These are phyloP conservation scores for Linnaemya tessellans DNA, from an alignment of 2,888 invertebrate genomes.

Conservation along the genomic window DNA sequence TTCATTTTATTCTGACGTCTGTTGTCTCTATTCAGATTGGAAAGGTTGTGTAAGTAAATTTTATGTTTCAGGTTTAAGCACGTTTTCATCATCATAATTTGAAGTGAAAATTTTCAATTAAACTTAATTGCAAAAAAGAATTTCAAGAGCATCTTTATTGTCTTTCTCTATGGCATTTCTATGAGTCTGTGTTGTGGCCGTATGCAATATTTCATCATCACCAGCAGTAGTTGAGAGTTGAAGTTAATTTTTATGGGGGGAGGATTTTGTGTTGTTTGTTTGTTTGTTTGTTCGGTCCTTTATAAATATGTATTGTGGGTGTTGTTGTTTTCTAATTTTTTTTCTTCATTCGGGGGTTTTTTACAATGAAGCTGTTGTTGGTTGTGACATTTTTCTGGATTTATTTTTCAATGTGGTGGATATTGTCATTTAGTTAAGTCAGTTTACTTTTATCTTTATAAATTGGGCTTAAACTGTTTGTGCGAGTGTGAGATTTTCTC, in stretches of 20 bases:
- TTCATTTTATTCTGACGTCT: constrained; percentile 49
- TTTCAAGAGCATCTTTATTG: constrained; percentile 67
- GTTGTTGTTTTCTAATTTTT: background rate
- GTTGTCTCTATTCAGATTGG: constrained; percentile 32
- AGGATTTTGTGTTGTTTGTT: constrained; percentile 27
- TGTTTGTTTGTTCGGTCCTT: constrained; percentile 50
- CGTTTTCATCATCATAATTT: constrained; percentile 74
- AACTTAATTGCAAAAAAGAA: constrained; percentile 75
- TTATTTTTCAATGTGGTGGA: constrained; percentile 48
- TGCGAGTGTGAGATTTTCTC: constrained; percentile 63
- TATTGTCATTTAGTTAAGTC: constrained; percentile 58
- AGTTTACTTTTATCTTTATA: constrained; percentile 71
- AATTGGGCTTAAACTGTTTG: constrained; percentile 67
- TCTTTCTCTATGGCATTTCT: constrained; percentile 6
- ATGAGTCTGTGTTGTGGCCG: constrained; percentile 17
- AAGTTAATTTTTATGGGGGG: constrained; percentile 27
- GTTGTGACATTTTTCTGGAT: constrained; percentile 37
- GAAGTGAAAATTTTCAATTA: constrained; percentile 75
- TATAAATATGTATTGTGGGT: constrained; percentile 50
- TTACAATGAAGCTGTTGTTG: constrained; percentile 27
- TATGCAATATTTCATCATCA: constrained; percentile 56
- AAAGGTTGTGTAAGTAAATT: constrained; percentile 15
- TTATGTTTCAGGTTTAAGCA: constrained; percentile 68
- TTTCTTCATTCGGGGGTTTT: constrained; percentile 15
- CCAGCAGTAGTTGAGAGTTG: constrained; percentile 23